Conservation (phyloP, 2,888 invertebrate species). For the Chymomyza caudatula region DNA sequence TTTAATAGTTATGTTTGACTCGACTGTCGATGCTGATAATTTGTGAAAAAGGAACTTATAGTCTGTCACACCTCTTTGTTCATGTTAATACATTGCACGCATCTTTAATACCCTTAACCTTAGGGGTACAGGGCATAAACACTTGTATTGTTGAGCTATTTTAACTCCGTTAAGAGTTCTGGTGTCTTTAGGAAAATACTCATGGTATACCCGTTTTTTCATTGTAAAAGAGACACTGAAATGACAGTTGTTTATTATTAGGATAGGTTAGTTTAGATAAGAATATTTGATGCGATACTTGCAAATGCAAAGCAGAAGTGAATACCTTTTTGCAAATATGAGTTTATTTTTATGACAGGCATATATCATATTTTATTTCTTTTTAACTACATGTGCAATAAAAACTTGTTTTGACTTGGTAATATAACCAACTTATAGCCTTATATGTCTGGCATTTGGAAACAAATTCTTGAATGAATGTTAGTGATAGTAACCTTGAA, state of each 20-base stretch:
- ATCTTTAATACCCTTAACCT: too few species aligned
- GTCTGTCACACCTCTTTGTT: too few species aligned
- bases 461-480: neutral
- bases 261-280: neutral
- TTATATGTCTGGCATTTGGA: neutral
- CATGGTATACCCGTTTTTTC: neutral
- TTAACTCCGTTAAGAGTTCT: neutral
- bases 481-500: neutral
- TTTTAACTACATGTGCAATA: neutral
- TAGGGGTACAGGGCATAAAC: too few species aligned
- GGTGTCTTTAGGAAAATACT: neutral
- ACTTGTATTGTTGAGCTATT: neutral
- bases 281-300: neutral
- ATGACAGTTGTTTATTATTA: neutral
- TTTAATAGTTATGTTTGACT: too few species aligned
- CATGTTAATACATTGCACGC: too few species aligned
- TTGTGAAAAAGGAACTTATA: too few species aligned
- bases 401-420: neutral
- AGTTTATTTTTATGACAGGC: conserved; percentile 4
- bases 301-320: conserved; percentile 1
- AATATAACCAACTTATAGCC: too few species aligned
- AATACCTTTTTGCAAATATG: conserved; percentile 1
- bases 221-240: neutral
- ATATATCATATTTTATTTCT: neutral
- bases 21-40: too few species aligned